Conservation (phyloP, 2,888 invertebrate genomes). For the Molanna angustata region DNA sequence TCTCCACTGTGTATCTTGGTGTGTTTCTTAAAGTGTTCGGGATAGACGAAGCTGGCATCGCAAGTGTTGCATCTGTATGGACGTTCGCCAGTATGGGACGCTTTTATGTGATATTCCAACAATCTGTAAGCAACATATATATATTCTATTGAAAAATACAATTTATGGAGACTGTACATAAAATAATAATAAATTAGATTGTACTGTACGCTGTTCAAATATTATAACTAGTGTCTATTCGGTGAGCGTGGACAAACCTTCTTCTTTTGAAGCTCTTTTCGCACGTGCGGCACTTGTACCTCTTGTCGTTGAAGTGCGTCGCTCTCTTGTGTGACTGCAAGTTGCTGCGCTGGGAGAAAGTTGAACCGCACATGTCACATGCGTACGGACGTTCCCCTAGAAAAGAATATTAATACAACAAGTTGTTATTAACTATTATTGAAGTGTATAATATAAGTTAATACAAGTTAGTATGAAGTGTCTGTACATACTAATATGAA, state of each 20-base stretch:
- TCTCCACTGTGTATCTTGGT: conserved; percentile 74
- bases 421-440: not conserved
- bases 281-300: conserved; percentile 69
- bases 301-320: conserved; percentile 74
- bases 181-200: too few species aligned
- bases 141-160: not conserved
- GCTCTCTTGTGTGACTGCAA: conserved; percentile 76
- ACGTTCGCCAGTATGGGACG: conserved; percentile 76
- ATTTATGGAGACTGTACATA: too few species aligned
- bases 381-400: conserved; percentile 72
- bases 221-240: not conserved
- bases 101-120: conserved; percentile 78
- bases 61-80: conserved; percentile 73
- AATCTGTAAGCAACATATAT: conserved; percentile 45
- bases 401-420: not conserved
- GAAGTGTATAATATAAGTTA: not conserved
- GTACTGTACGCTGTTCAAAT: not conserved
- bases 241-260: conserved; percentile 38
- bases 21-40: conserved; percentile 81
- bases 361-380: conserved; percentile 74
- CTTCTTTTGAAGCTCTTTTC: conserved; percentile 70
- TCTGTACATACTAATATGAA: too few species aligned
- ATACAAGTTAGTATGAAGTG: too few species aligned
- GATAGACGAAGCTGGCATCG: conserved; percentile 76
- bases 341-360: conserved; percentile 80